These are phyloP conservation scores for Xestobium rufovillosum DNA, from an alignment of 2,888 invertebrate genomes.

Conservation along the genomic window DNA sequence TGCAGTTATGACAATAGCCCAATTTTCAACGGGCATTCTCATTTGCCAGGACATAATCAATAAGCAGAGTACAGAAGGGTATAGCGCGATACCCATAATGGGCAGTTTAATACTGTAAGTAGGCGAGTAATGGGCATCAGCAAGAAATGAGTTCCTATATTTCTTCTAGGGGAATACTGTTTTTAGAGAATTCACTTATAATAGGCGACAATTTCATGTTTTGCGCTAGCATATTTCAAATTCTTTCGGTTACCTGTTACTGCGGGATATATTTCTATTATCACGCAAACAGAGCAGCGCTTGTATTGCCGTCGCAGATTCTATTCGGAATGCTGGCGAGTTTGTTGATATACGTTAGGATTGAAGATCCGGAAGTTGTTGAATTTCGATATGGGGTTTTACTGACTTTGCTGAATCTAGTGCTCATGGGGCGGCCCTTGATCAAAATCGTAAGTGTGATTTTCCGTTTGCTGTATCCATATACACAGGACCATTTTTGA, in stretches of 20 bases:
- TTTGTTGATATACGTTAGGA: conserved; percentile 56
- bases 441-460: conserved; percentile 57
- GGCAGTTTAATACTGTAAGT: conserved; percentile 74
- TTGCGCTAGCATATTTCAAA: conserved; percentile 67
- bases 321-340: conserved; percentile 50
- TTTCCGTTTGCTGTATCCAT: too few relatives aligned
- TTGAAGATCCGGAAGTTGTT: conserved; percentile 57
- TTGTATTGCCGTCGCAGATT: conserved; percentile 51
- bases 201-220: conserved; percentile 70
- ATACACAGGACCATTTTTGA: too few relatives aligned
- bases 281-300: conserved; percentile 46
- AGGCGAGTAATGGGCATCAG: too few relatives aligned
- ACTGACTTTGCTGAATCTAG: conserved; percentile 59
- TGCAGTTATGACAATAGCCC: conserved; percentile 66
- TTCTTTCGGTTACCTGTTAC: conserved; percentile 61
- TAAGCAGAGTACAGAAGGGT: conserved; percentile 56
- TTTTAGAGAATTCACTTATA: conserved; percentile 68
- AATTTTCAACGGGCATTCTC: conserved; percentile 74
- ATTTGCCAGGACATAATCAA: conserved; percentile 67
- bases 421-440: conserved; percentile 63
- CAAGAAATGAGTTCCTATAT: too few relatives aligned
- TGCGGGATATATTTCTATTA: conserved; percentile 60
- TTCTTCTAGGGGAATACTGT: conserved; percentile 60
- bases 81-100: conserved; percentile 63
- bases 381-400: conserved; percentile 66